A percentile compares a stretch with the other conserved stretches of the same genome.
Evolutionary conservation across 2,888 invertebrate species (phyloP).

Genomic region (Phengaris arion): DNA sequence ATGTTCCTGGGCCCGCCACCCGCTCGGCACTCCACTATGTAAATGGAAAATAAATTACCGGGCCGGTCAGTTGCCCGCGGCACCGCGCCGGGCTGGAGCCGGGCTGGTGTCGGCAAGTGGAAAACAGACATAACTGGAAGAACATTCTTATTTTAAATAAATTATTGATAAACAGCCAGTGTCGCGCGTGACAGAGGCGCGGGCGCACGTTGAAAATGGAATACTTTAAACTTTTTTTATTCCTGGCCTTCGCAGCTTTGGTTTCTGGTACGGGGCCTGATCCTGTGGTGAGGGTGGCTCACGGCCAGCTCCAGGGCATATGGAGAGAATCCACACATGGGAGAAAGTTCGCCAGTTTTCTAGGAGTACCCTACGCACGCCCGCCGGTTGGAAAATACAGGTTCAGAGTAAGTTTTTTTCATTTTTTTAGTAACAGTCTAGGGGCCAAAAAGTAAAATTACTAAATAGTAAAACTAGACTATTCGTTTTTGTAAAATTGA

Average conservation of each 20-base stretch:
- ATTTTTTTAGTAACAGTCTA: not conserved
- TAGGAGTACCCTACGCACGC: constrained; percentile 83
- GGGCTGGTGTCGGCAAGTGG: too few relatives aligned
- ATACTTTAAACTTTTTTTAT: constrained; percentile 46
- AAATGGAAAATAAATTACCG: too few relatives aligned
- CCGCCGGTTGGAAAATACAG: constrained; percentile 82
- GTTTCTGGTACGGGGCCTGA: constrained; percentile 49
- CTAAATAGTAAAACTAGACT: too few relatives aligned
- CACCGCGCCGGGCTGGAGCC: too few relatives aligned
- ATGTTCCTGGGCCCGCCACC: too few relatives aligned
- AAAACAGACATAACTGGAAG: not conserved
- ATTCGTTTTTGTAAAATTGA: too few relatives aligned
- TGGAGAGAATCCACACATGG: constrained; percentile 67
- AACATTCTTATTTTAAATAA: not conserved
- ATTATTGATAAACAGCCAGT: constrained; percentile 33
- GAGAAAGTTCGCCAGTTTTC: constrained; percentile 77
- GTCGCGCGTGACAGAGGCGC: constrained; percentile 38
- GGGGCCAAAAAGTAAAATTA: too few relatives aligned
- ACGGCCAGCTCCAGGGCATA: constrained; percentile 60
- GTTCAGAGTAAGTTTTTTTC: constrained; percentile 71
- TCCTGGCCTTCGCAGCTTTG: constrained; percentile 42
- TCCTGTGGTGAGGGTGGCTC: constrained; percentile 57
- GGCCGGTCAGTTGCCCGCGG: too few relatives aligned
- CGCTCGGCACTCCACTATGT: too few relatives aligned
- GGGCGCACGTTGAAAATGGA: constrained; percentile 50